Evolutionary conservation across 2,797 vertebrate genomes (phyloP).

Genomic region (Crenuchus spilurus): DNA sequence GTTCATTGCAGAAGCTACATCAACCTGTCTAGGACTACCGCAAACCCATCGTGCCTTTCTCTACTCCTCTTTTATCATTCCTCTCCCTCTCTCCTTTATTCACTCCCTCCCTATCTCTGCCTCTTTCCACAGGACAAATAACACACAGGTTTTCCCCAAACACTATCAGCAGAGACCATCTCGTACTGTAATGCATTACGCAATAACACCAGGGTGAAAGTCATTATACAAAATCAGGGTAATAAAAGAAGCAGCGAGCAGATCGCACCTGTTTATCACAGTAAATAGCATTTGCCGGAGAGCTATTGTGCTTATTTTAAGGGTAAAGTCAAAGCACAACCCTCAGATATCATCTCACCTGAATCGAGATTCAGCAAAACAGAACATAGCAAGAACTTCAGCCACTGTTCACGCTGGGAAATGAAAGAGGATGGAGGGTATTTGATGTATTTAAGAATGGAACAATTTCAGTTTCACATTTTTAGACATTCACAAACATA

Average conservation of each 20-base stretch:
- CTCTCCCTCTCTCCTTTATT: constrained; percentile 26
- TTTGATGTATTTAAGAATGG: too few relatives aligned
- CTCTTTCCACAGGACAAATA: constrained; percentile 46
- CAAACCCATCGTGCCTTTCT: constrained; percentile 54
- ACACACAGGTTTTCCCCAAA: constrained; percentile 13
- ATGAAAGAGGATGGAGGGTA: too few relatives aligned
- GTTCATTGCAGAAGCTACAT: constrained; percentile 83
- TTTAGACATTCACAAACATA: too few relatives aligned
- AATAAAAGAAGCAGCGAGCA: constrained; percentile 32
- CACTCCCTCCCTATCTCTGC: constrained; percentile 9
- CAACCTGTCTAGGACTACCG: constrained; percentile 78
- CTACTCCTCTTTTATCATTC: constrained; percentile 49
- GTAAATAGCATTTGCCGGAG: constrained; percentile 14
- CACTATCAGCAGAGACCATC: constrained; percentile 33
- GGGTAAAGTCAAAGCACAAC: constrained; percentile 10
- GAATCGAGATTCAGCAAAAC: background rate
- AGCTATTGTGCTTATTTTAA: constrained; percentile 8
- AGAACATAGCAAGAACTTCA: too few relatives aligned
- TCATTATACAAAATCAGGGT: constrained; percentile 29
- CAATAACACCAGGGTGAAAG: constrained; percentile 36
- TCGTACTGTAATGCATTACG: constrained; percentile 35
- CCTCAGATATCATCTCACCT: background rate
- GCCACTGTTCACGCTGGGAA: too few relatives aligned
- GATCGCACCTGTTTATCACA: constrained; percentile 42
- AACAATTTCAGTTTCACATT: too few relatives aligned